Evolutionary conservation across 1,140 invertebrate genomes (phyloP).

Genomic region (Anoplolepis gracilipes): DNA sequence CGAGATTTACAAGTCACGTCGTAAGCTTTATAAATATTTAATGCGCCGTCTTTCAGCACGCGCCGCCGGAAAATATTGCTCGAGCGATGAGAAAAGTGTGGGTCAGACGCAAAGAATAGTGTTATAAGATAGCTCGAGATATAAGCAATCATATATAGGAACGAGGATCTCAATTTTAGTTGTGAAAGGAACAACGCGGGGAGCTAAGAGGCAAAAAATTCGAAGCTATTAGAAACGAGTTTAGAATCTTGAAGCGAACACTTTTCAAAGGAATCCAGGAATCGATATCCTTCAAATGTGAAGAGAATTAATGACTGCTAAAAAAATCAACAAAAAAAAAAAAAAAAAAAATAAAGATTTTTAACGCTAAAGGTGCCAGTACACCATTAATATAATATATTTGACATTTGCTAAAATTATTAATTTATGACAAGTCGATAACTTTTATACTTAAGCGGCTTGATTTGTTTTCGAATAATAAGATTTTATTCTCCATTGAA

Average conservation of each 20-base stretch:
- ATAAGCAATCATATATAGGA: not conserved
- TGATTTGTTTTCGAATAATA: not conserved
- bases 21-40: constrained; percentile 60
- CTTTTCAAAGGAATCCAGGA: too few relatives aligned
- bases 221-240: too few relatives aligned
- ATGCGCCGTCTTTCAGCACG: constrained; percentile 55
- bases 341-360: not conserved
- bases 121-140: constrained; percentile 1
- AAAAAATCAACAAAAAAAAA: too few relatives aligned
- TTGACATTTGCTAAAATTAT: not conserved
- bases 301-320: not conserved
- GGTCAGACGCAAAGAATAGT: constrained; percentile 40
- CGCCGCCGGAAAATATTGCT: constrained; percentile 60
- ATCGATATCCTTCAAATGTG: not conserved
- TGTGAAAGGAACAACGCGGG: not conserved
- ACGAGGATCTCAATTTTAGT: constrained; percentile 3
- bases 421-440: not conserved
- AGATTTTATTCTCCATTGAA: not conserved
- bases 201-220: not conserved
- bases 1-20: constrained; percentile 57
- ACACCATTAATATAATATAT: too few relatives aligned
- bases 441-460: not conserved
- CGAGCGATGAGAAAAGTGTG: constrained; percentile 58
- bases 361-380: too few relatives aligned
- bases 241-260: too few relatives aligned